Percentiles rank a stretch among this genome's conserved stretches.
These are phyloP conservation scores for Gadopsis bispinosus DNA, from an alignment of 2,797 vertebrate species.

Conservation along the genomic window DNA sequence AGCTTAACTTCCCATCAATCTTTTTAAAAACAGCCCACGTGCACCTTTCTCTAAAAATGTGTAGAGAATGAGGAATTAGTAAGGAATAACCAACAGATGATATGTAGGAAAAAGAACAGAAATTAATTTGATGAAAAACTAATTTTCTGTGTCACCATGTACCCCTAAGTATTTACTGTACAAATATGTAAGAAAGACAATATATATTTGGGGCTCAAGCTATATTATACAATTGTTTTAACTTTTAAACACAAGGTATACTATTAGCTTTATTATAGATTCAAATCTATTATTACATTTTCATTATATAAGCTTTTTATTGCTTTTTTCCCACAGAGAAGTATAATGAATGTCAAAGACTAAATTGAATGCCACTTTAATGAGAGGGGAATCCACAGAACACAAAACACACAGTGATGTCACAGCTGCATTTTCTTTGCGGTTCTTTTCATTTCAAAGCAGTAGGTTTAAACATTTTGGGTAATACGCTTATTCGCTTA, in stretches of 20 bases:
- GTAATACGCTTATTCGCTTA: neutral
- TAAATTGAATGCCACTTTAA: conserved; percentile 15
- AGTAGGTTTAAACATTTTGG: neutral
- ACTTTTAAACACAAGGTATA: neutral
- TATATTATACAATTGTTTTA: neutral
- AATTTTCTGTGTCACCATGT: neutral
- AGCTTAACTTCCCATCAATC: conserved; percentile 32
- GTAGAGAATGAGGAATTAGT: conserved; percentile 5
- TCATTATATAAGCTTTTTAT: neutral
- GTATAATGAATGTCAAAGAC: conserved; percentile 31
- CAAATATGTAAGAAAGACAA: neutral
- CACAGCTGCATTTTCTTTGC: neutral
- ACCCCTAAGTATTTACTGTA: too few relatives aligned
- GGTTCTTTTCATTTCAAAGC: neutral
- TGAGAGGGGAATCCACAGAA: conserved; percentile 11
- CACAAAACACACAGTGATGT: conserved; percentile 12
- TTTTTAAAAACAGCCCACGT: conserved; percentile 11
- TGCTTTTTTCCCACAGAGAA: neutral
- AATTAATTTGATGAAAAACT: neutral
- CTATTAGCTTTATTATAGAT: neutral
- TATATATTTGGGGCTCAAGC: neutral
- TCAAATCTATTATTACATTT: too few relatives aligned
- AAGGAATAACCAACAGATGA: neutral
- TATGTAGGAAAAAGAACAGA: conserved; percentile 10
- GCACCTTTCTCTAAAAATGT: conserved; percentile 4